phyloP scores from a whole-genome alignment of 2,113 vertebrate genomes.

The Channa maculata region DNA sequence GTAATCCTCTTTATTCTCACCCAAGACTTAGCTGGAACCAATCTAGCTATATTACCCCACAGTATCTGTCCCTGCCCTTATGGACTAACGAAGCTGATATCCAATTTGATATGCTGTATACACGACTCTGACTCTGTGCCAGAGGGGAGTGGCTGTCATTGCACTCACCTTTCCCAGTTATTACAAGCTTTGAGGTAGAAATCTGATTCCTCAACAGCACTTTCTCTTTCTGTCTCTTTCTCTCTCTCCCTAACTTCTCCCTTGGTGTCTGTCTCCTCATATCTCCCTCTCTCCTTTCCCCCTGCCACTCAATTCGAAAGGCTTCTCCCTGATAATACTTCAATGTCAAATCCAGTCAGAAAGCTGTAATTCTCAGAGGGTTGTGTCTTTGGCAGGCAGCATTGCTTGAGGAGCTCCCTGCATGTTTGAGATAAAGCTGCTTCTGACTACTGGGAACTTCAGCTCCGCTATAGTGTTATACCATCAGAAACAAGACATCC shows the following conservation, averaged over 20 bases:
- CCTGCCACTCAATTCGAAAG: slow-evolving; percentile 39
- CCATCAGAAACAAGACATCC: slow-evolving; percentile 48
- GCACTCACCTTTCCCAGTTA: slow-evolving; percentile 68
- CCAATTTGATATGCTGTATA: slow-evolving; percentile 48
- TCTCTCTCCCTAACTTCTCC: slow-evolving; percentile 31
- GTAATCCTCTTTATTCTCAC: slow-evolving; percentile 65
- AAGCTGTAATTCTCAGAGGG: slow-evolving; percentile 55
- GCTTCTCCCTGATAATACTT: slow-evolving; percentile 62
- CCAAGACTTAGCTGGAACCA: slow-evolving; percentile 56
- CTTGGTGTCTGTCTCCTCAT: slow-evolving; percentile 25
- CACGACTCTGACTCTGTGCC: slow-evolving; percentile 12
- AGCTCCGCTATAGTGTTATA: slow-evolving; percentile 18
- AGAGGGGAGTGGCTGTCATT: slow-evolving; percentile 67
- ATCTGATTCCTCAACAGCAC: slow-evolving; percentile 49
- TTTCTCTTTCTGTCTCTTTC: background rate
- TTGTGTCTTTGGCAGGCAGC: slow-evolving; percentile 49
- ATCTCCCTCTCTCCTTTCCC: slow-evolving; percentile 38
- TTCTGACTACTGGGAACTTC: slow-evolving; percentile 47
- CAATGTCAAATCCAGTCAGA: slow-evolving; percentile 71
- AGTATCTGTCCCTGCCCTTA: slow-evolving; percentile 30
- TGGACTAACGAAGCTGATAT: slow-evolving; percentile 48
- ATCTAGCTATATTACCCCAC: slow-evolving; percentile 47
- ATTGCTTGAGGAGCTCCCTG: slow-evolving; percentile 49
- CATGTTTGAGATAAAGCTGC: slow-evolving; percentile 56
- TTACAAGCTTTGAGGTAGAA: slow-evolving; percentile 61